These are phyloP conservation scores for Dipodomys spectabilis DNA, from an alignment of 2,113 vertebrate genomes.

Conservation along the genomic window DNA sequence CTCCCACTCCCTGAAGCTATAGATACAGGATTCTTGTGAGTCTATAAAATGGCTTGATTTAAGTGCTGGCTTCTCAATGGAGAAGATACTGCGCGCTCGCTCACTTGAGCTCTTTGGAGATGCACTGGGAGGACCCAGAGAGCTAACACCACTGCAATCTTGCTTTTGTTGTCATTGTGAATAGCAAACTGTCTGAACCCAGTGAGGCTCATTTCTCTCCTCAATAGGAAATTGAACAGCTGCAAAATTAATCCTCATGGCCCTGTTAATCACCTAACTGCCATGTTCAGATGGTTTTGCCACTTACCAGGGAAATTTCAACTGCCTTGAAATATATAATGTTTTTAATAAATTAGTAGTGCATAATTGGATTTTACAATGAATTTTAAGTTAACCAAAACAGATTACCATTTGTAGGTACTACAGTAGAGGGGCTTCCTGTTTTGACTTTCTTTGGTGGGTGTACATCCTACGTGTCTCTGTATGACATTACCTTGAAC, in stretches of 20 bases:
- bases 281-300: background rate
- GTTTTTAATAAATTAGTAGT: constrained; percentile 51
- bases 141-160: background rate
- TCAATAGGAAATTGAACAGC: background rate
- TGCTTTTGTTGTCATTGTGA: background rate
- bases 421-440: too few relatives aligned
- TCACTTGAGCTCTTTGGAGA: background rate
- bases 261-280: background rate
- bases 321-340: constrained; percentile 21
- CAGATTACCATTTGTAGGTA: too few relatives aligned
- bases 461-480: too few relatives aligned
- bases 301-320: background rate
- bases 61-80: background rate
- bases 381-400: background rate
- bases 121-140: background rate
- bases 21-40: background rate
- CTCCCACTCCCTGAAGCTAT: too few relatives aligned
- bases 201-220: background rate
- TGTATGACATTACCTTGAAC: too few relatives aligned
- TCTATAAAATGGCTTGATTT: background rate
- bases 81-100: background rate
- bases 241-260: background rate
- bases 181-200: background rate
- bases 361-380: background rate
- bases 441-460: too few relatives aligned